Conservation (phyloP, 2,797 vertebrate species). For the Acanthurus lineatus region DNA sequence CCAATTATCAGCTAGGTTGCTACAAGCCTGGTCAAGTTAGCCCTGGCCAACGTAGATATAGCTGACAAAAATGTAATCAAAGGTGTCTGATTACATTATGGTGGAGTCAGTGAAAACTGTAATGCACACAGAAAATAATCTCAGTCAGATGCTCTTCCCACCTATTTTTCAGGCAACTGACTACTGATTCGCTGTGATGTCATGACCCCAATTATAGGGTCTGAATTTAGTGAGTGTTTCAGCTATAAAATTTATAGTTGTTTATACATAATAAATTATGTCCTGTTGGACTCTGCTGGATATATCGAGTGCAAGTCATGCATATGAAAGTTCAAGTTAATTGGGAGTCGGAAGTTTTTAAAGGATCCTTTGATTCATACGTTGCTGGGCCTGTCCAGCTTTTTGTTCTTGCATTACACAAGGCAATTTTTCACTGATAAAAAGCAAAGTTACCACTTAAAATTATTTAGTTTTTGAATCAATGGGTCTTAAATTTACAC, state of each 20-base stretch:
- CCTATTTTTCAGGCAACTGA: constrained; percentile 34
- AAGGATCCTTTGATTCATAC: background rate
- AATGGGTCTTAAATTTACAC: no score
- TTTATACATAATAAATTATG: constrained; percentile 2
- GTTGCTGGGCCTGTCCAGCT: background rate
- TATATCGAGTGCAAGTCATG: background rate
- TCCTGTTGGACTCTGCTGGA: background rate
- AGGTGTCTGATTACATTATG: constrained; percentile 69
- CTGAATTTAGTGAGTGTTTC: constrained; percentile 3
- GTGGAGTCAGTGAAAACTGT: constrained; percentile 57
- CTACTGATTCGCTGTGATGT: background rate
- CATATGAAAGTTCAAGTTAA: constrained; percentile 15
- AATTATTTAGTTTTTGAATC: background rate
- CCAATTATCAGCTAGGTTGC: constrained; percentile 65
- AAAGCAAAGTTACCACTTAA: background rate
- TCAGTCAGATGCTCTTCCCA: constrained; percentile 12
- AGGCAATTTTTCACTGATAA: background rate
- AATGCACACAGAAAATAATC: constrained; percentile 41
- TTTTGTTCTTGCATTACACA: background rate
- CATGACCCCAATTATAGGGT: constrained; percentile 36
- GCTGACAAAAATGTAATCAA: constrained; percentile 71
- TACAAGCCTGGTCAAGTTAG: constrained; percentile 44
- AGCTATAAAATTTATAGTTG: background rate
- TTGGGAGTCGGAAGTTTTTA: constrained; percentile 1
- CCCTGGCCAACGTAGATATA: constrained; percentile 31